A percentile compares a stretch with the other conserved stretches of the same genome.
phyloP scores from a whole-genome alignment of 2,888 invertebrate species.

The Cylloceria caligata region DNA sequence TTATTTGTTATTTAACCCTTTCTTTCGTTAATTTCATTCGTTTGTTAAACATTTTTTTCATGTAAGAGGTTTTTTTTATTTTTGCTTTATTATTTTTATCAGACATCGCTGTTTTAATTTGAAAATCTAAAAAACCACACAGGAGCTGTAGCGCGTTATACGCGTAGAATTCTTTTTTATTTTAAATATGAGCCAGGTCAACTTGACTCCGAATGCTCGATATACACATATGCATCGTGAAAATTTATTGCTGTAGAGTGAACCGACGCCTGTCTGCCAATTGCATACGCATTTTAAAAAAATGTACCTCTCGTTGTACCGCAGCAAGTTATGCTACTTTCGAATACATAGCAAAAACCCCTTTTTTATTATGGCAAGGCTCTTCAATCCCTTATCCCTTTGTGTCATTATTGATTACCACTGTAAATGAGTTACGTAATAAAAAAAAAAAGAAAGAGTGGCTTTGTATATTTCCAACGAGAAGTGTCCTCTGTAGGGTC shows the following conservation, averaged over 20 bases:
- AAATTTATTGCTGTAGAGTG: constrained; percentile 3
- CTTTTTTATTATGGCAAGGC: constrained; percentile 29
- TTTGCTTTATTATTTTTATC: too few species aligned
- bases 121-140: too few species aligned
- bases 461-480: constrained; percentile 16
- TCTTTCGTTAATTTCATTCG: too few species aligned
- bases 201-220: neutral
- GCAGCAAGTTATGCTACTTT: neutral
- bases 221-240: neutral
- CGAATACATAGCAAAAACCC: neutral
- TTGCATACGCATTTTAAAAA: constrained; percentile 27
- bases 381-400: constrained; percentile 4
- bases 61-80: too few species aligned
- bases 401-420: constrained; percentile 35
- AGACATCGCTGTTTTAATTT: too few species aligned
- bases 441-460: neutral
- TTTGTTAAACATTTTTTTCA: too few species aligned
- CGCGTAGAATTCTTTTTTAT: too few species aligned
- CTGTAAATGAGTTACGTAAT: constrained; percentile 19
- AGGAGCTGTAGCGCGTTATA: too few species aligned
- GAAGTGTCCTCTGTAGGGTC: neutral
- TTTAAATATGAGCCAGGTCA: neutral
- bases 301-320: constrained; percentile 18
- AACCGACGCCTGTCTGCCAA: neutral
- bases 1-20: too few species aligned